These are phyloP conservation scores for Dioctria rufipes DNA, from an alignment of 2,888 invertebrate species.

Conservation along the genomic window DNA sequence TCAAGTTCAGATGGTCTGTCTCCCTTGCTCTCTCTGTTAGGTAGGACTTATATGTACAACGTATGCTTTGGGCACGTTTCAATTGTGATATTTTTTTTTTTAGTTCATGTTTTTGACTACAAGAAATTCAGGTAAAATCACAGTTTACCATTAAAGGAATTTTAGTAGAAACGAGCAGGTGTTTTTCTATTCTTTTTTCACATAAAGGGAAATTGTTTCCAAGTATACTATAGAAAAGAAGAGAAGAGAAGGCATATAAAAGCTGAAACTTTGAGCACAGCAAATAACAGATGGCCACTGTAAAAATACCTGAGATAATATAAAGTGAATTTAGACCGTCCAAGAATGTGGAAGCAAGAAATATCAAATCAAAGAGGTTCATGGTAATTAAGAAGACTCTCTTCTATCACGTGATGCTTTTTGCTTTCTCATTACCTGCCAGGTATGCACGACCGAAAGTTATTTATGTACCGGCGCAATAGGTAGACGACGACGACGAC, in stretches of 20 bases:
- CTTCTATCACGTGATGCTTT: constrained; percentile 15
- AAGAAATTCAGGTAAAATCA: constrained; percentile 20
- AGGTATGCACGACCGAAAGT: constrained; percentile 45
- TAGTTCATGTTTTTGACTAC: too few species aligned
- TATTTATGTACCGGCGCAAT: constrained; percentile 37
- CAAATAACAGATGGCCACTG: neutral
- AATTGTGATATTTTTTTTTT: too few species aligned
- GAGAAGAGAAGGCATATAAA: neutral
- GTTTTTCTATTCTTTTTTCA: neutral
- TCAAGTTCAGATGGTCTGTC: too few species aligned
- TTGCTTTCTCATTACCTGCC: constrained; percentile 7
- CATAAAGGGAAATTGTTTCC: too few species aligned
- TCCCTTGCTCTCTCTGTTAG: too few species aligned
- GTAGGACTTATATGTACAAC: too few species aligned
- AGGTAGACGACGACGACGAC: neutral
- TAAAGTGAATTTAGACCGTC: constrained; percentile 1
- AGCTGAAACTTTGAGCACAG: too few species aligned
- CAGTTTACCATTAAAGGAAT: neutral
- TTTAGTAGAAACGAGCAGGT: constrained; percentile 29
- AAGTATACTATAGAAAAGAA: neutral
- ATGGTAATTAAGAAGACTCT: constrained; percentile 40
- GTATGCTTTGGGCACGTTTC: too few species aligned
- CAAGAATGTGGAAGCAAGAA: constrained; percentile 21
- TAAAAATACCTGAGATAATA: neutral
- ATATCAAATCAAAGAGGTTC: constrained; percentile 32